phyloP scores from a whole-genome alignment of 2,888 invertebrate genomes.

The Odontothrips loti region DNA sequence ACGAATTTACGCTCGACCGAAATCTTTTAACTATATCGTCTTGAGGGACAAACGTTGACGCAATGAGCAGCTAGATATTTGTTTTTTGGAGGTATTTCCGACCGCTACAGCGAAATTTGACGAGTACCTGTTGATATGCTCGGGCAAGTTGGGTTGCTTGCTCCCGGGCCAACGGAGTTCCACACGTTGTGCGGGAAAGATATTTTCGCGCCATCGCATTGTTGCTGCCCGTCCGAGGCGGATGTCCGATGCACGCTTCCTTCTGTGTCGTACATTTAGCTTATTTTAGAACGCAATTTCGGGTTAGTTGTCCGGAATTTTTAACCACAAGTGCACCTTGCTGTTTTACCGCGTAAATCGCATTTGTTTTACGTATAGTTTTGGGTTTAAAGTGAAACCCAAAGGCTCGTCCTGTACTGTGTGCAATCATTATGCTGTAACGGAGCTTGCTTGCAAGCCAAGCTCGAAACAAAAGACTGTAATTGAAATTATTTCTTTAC shows the following conservation, averaged over 20 bases:
- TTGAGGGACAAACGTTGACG: no score
- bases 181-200: constrained; percentile 21
- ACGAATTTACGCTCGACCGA: not conserved
- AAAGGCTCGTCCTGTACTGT: no score
- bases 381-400: no score
- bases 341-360: no score
- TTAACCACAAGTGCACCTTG: no score
- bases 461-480: constrained; percentile 39
- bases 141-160: not conserved
- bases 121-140: not conserved
- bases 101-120: no score
- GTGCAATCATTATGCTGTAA: constrained; percentile 36
- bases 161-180: not conserved
- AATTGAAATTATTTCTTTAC: constrained; percentile 25
- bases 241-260: not conserved
- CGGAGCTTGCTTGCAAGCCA: constrained; percentile 38
- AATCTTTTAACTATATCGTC: not conserved
- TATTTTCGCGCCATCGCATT: constrained; percentile 17
- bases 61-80: no score
- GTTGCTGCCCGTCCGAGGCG: not conserved
- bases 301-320: no score
- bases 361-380: no score
- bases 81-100: no score
- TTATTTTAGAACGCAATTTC: not conserved
- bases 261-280: not conserved